Evolutionary conservation across 2,888 invertebrate species (phyloP), one percentile per base, ranked within the genome.

Genomic region (Lepidocyrtinus sp.): DNA sequence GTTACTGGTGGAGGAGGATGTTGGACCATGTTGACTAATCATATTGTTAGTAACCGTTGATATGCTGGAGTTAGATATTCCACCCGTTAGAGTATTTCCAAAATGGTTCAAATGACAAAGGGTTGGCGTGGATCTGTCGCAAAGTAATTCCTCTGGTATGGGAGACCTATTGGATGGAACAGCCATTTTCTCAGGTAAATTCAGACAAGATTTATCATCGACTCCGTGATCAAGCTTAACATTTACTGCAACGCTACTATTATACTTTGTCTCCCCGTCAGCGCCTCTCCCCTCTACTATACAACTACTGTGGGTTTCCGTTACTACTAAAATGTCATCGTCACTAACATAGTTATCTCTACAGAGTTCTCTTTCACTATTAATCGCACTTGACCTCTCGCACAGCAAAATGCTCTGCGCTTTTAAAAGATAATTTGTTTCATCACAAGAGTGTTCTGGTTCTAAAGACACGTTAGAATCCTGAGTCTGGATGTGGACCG

Each of bases 131-230:
- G 75, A 25, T 62, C 75, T 71, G 75, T 80, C 80, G 68, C 64
- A 74, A 74, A 78, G 82, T 50, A 82, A 78, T 27, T 85, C 83
- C 78, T 85, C 85, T n/a, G 85, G 84, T 78, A 85, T 85, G 63
- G 84, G 84, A 63, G 85, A 85, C 85, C 85, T 85, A 68, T 27
- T 75, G 80, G 77, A 81, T 69, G 78, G 70, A 82, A 75, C 75
- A 85, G 75, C 64, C 55, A 74, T 77, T 67, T 76, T 62, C 71
- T 73, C 72, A 59, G 21, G 59, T 59, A 59, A 59, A 21, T 59
- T 59, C 19, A 21, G 15, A 59, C 59, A 59, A 19, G 21, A 59
- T 67, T 69, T 2, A 27, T 36, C 19, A 45, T 69, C 70, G 63
- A 70, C 36, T n/a, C 26, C 24, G 50, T 63, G 2, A 19, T 27